Base-by-base conservation (phyloP, 2,113 vertebrate species). In the Isurus oxyrinchus region DNA sequence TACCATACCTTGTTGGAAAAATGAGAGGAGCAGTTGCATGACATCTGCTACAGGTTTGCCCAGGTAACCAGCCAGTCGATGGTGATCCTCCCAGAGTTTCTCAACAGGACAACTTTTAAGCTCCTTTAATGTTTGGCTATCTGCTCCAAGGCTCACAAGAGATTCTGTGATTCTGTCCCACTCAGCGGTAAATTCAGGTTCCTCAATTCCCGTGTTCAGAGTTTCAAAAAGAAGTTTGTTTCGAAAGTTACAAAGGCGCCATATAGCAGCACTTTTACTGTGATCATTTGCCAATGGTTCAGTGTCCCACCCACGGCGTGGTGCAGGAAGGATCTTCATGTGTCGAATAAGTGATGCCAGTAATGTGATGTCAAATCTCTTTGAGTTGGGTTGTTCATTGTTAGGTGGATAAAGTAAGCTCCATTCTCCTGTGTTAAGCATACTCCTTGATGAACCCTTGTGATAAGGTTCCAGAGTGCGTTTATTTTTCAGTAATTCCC, bases 401-500 rank as follows among this genome's bases (percentile, higher is more conserved):
- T 94, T 66, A 23, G 90, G 35, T 40, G 90, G 90, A 19, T 40
- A 94, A n/a, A 94, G 90, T 40, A 94, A 44, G 40, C 16, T 66
- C 90, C 90, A 94, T 63, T 94, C 90, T 10, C 90, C 90, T 7
- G 59, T n/a, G 57, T 61, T 61, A n/a, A 93, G 55, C 31, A 19
- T n/a, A 59, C 57, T n/a, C 59, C 61, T 40, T 40, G 90, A 94
- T 1, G 59, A 8, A 11, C 31, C 59, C 13, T 94, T 94, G 61
- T 94, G 90, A n/a, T 63, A 94, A 66, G 90, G 90, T 35, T 63
- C 96, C 94, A 53, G 8, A 69, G 35, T 3, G 94, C 94, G 96
- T 96, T 96, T 55, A 96, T 96, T 97, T 96, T 97, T 97, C 93
- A 97, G 97, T 94, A 97, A 96, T 67, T 97, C 96, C 97, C 97